Conservation (phyloP, 2,113 vertebrate genomes). For the Ammodytes marinus region DNA sequence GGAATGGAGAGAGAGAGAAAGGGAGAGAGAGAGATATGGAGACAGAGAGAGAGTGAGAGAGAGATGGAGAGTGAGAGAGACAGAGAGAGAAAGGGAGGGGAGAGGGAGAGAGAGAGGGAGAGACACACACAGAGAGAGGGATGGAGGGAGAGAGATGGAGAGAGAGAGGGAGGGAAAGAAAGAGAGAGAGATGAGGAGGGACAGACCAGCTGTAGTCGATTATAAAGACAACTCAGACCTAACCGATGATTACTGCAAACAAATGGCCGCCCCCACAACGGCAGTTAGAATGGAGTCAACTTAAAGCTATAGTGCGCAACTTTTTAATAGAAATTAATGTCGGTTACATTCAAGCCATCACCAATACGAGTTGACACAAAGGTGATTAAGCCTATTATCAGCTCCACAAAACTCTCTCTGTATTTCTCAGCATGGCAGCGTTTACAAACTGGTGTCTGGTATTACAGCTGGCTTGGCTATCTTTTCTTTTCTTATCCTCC, state of each 20-base stretch:
- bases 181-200: constrained; percentile 36
- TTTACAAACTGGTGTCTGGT: too few relatives aligned
- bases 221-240: constrained; percentile 44
- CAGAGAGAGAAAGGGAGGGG: too few relatives aligned
- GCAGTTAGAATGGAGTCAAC: not conserved
- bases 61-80: not conserved
- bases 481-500: constrained; percentile 2
- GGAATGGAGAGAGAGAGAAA: constrained; percentile 31
- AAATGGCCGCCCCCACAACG: constrained; percentile 28
- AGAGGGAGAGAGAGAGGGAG: constrained; percentile 24
- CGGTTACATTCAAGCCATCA: too few relatives aligned
- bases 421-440: too few relatives aligned
- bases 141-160: not conserved
- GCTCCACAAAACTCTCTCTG: too few relatives aligned
- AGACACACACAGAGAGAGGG: too few relatives aligned
- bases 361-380: too few relatives aligned
- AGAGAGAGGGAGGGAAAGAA: not conserved
- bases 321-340: too few relatives aligned
- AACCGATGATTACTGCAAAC: constrained; percentile 65
- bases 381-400: too few relatives aligned
- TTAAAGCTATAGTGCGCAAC: too few relatives aligned
- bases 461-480: too few relatives aligned
- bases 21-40: not conserved
- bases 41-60: too few relatives aligned
- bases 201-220: constrained; percentile 63